Evolutionary conservation across 2,888 invertebrate species (phyloP).

Genomic region (Macroteleia sp.): DNA sequence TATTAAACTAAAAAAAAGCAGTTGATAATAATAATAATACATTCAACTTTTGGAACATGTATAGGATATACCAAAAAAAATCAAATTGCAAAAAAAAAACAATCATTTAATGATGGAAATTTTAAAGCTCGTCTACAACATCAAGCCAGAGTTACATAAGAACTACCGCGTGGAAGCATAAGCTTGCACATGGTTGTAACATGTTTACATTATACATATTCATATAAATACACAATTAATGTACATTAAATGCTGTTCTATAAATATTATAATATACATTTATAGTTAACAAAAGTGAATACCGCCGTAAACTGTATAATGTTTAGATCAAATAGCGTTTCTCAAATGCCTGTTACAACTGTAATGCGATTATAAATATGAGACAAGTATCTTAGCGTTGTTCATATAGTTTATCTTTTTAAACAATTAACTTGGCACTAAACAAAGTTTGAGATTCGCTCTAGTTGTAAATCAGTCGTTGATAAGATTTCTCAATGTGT

Average conservation of each 20-base stretch:
- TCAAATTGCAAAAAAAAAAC: too few species aligned
- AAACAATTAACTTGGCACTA: not conserved
- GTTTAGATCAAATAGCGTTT: slow-evolving; percentile 73
- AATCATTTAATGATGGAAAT: slow-evolving; percentile 92
- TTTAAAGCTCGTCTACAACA: slow-evolving; percentile 93
- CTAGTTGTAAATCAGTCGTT: slow-evolving; percentile 67
- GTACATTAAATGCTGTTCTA: too few species aligned
- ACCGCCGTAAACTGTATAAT: slow-evolving; percentile 63
- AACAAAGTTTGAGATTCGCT: slow-evolving; percentile 71
- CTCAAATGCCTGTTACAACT: slow-evolving; percentile 65
- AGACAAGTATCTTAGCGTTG: not conserved
- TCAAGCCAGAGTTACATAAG: slow-evolving; percentile 96
- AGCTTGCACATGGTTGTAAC: slow-evolving; percentile 60
- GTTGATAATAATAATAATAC: too few species aligned
- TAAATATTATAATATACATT: too few species aligned
- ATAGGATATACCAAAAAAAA: too few species aligned
- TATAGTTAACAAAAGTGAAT: slow-evolving; percentile 60
- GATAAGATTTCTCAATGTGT: slow-evolving; percentile 53
- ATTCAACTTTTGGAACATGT: too few species aligned
- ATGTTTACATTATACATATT: too few species aligned
- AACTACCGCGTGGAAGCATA: slow-evolving; percentile 88
- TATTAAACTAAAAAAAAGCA: too few species aligned
- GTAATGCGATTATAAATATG: not conserved
- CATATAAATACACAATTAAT: too few species aligned
- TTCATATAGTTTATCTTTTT: not conserved